Percentiles rank a stretch among this genome's conserved stretches.
Conservation (phyloP, 2,888 invertebrate genomes). For the Sarcophaga subvicina region DNA sequence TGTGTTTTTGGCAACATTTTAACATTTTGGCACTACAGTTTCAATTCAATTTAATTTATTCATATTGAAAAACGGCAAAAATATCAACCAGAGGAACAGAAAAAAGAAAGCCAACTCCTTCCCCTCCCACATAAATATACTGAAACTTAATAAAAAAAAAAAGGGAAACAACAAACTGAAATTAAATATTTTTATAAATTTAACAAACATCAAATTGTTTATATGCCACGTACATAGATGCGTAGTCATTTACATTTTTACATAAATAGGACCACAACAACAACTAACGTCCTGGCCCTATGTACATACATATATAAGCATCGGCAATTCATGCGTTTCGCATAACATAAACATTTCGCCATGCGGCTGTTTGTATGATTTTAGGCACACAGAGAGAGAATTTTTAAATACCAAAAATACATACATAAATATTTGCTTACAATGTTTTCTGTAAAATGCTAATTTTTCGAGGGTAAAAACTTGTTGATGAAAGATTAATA, state of each 20-base stretch:
- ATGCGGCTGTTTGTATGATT: background rate
- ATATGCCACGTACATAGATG: background rate
- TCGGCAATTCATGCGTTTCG: background rate
- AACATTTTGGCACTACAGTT: constrained; percentile 31
- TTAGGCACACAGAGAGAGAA: background rate
- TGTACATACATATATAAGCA: background rate
- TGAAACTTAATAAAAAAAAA: background rate
- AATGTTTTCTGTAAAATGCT: constrained; percentile 40
- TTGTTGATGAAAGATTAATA: constrained; percentile 62
- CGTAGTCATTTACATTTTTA: background rate
- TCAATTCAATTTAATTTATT: constrained; percentile 47
- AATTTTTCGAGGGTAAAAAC: constrained; percentile 50
- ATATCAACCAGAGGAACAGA: too few species aligned
- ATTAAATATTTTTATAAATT: constrained; percentile 48
- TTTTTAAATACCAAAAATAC: constrained; percentile 27
- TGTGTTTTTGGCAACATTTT: constrained; percentile 58
- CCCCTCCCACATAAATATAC: background rate
- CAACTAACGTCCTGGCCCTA: background rate
- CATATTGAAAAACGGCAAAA: constrained; percentile 21
- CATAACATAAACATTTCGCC: background rate
- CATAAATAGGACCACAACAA: background rate
- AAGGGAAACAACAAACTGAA: constrained; percentile 7
- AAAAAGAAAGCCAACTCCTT: too few species aligned
- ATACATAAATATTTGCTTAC: constrained; percentile 55
- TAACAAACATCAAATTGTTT: constrained; percentile 27